Conservation (phyloP, 2,888 invertebrate species). For the Drosophila parthenogenetica region DNA sequence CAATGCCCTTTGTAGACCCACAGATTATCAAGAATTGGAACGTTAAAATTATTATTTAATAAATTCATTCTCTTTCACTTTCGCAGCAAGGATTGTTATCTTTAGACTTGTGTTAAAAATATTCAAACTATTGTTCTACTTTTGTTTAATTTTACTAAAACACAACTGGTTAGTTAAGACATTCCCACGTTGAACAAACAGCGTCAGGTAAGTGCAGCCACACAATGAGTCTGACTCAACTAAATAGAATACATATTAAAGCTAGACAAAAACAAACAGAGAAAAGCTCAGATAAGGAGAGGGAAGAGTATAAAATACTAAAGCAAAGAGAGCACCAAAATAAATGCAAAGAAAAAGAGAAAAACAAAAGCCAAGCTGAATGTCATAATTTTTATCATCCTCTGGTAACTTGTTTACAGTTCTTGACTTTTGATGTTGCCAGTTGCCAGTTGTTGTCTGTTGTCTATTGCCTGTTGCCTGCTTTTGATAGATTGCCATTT, state of each 20-base stretch:
- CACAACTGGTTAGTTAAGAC: neutral
- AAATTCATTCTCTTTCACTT: too few species aligned
- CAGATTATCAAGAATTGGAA: too few species aligned
- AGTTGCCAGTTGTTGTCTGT: conserved; percentile 25
- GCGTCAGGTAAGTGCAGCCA: neutral
- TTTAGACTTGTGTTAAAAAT: too few species aligned
- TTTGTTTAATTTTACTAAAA: too few species aligned
- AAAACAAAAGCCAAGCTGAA: conserved; percentile 29
- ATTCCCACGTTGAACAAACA: conserved; percentile 3
- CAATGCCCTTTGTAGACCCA: too few species aligned
- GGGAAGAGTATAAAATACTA: neutral
- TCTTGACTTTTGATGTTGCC: conserved; percentile 55
- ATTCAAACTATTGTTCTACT: too few species aligned
- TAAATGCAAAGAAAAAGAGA: neutral
- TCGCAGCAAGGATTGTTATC: too few species aligned
- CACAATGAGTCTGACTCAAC: conserved; percentile 16
- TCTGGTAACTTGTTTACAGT: conserved; percentile 44
- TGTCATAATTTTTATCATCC: conserved; percentile 40
- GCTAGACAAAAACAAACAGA: conserved; percentile 16
- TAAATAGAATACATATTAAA: conserved; percentile 13
- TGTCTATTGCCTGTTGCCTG: conserved; percentile 24
- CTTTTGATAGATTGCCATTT: conserved; percentile 63
- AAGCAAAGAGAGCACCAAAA: neutral
- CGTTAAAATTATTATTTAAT: too few species aligned
- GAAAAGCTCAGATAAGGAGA: neutral